Percentiles rank a stretch among this genome's conserved stretches.
Evolutionary conservation across 2,113 vertebrate species (phyloP).

Genomic region (Struthidea cinerea): DNA sequence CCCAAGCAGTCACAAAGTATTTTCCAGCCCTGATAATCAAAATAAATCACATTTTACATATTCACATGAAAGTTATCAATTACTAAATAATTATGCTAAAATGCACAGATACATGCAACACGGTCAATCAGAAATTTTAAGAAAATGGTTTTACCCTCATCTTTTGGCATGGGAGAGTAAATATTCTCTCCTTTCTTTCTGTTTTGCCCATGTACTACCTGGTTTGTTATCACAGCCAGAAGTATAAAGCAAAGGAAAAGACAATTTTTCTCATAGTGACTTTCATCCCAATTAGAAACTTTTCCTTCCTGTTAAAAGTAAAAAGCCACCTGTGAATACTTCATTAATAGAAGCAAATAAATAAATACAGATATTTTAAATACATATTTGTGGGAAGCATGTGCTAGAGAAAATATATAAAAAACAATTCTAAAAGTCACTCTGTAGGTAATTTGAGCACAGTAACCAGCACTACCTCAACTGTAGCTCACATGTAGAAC

Average conservation of each 20-base stretch:
- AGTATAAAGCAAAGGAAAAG: constrained; percentile 66
- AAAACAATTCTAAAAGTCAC: neutral
- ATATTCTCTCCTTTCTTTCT: constrained; percentile 64
- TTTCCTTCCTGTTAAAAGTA: constrained; percentile 13
- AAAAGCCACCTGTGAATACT: neutral
- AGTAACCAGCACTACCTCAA: neutral
- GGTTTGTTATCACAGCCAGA: constrained; percentile 52
- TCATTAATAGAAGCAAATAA: neutral
- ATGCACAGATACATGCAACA: neutral
- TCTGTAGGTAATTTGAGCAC: neutral
- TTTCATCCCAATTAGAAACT: constrained; percentile 43
- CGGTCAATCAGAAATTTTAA: neutral
- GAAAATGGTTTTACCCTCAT: constrained; percentile 67
- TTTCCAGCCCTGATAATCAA: neutral
- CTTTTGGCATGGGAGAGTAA: constrained; percentile 55
- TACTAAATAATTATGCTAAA: neutral
- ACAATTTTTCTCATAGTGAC: constrained; percentile 69
- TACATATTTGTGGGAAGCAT: neutral
- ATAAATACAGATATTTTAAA: neutral
- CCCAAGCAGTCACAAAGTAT: neutral
- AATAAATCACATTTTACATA: neutral
- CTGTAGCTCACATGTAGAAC: neutral
- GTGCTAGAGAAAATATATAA: neutral
- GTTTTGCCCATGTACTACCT: constrained; percentile 63
- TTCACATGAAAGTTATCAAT: neutral